Percentiles rank a stretch among this genome's conserved stretches.
These are phyloP conservation scores for Pararge aegeria DNA, from an alignment of 1,140 invertebrate species.

Conservation along the genomic window DNA sequence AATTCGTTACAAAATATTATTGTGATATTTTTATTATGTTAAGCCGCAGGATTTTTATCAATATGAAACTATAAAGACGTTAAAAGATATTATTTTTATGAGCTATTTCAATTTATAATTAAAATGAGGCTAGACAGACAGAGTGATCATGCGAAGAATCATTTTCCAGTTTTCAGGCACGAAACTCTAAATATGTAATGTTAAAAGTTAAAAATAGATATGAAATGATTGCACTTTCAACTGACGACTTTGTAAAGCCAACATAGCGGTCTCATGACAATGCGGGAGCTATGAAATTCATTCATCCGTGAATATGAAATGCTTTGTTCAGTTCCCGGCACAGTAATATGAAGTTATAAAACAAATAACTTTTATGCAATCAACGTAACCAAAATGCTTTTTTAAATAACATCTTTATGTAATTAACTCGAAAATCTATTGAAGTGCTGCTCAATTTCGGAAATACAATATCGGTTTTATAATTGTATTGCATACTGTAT, in stretches of 20 bases:
- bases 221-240: not conserved
- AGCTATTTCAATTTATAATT: too few species aligned
- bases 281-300: conserved; percentile 22
- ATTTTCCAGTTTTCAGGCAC: too few species aligned
- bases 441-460: not conserved
- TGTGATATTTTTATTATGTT: too few species aligned
- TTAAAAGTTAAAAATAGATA: too few species aligned
- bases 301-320: conserved; percentile 22
- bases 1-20: too few species aligned
- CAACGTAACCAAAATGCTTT: not conserved
- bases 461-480: not conserved
- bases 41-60: too few species aligned
- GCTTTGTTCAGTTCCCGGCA: conserved; percentile 22
- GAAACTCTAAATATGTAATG: too few species aligned
- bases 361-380: conserved; percentile 3
- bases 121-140: too few species aligned
- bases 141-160: too few species aligned
- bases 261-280: conserved; percentile 13
- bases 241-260: conserved; percentile 9
- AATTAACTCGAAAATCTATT: not conserved
- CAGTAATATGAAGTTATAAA: conserved; percentile 21
- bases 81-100: too few species aligned
- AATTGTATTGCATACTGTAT: not conserved
- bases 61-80: too few species aligned
- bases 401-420: not conserved